Conservation (phyloP, 1,140 invertebrate species). For the Adelges cooleyi region DNA sequence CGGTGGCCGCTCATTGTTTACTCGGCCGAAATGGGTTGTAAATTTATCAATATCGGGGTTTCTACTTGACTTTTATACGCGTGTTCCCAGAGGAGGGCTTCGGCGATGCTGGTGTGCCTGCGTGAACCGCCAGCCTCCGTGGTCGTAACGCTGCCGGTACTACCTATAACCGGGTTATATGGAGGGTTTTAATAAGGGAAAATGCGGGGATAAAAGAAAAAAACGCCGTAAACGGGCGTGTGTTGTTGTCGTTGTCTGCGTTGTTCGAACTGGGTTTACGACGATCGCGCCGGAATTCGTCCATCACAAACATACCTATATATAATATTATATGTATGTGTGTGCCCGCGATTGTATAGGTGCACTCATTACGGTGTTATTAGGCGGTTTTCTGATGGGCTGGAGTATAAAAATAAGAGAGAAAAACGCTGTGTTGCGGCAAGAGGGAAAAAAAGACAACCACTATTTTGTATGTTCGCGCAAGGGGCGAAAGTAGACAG, state of each 20-base stretch:
- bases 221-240: slow-evolving; percentile 3
- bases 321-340: no score
- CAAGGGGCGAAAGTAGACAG: not conserved
- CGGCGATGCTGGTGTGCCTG: not conserved
- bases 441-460: no score
- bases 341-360: no score
- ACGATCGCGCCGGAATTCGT: slow-evolving; percentile 2
- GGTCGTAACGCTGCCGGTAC: not conserved
- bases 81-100: not conserved
- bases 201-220: not conserved
- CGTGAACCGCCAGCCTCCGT: no score
- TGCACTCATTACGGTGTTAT: slow-evolving; percentile 25
- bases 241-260: no score
- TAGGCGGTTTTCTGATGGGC: slow-evolving; percentile 9
- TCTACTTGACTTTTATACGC: slow-evolving; percentile 13
- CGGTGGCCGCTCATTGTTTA: not conserved
- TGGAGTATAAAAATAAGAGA: not conserved
- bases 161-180: not conserved
- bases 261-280: slow-evolving; percentile 2
- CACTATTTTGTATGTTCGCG: no score
- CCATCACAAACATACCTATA: not conserved
- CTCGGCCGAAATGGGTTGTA: slow-evolving; percentile 4
- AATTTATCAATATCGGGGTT: slow-evolving; percentile 24
- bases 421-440: no score
- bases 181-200: slow-evolving; percentile 13